Base-by-base conservation (phyloP, 1,140 invertebrate genomes). In the Lasioglossum albipes region DNA sequence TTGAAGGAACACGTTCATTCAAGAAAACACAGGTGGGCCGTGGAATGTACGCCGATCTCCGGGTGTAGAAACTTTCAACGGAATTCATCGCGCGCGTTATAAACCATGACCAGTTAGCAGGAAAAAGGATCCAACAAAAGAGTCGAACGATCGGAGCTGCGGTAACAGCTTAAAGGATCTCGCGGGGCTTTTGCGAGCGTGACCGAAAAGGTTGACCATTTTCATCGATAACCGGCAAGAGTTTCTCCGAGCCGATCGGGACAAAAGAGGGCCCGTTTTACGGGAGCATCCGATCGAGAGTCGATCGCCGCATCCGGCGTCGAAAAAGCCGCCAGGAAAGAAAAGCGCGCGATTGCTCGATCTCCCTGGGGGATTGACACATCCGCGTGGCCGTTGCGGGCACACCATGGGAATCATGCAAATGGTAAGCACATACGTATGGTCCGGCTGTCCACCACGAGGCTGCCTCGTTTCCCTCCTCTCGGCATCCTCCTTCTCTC, bases 391-490 rank as follows among this genome's bases (percentile, higher is more conserved):
- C 76, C 79, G 83, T 73, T 27, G 72, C 52, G 18, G 66, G 84
- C 89, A 86, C 81, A 85, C 85, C 86, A 89, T 87, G 87, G 82
- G 90, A 90, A 90, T 89, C 89, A 86, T 85, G 83, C 82, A 88
- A 87, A 88, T 88, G 72, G 66, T 79, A 61, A 69, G 61, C 65
- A n/a, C 70, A 67, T 54, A 70, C 75, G 67, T 82, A 74, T 62
- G 49, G 62, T 41, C 57, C 54, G 42, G 65, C 49, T 64, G 70
- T 49, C 77, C 31, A 64, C 77, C 77, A 74, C 62, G 70, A 57
- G 49, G 16, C 36, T 54, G 61, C 76, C 49, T 36, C 59, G 10
- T 57, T 20, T 13, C 68, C 64, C 31, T 13, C 57, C 27, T 69
- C 57, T 36, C 41, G 22, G 36, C 75, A 16, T 54, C 13, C 57